Base-by-base conservation (phyloP, 37 sponge, comb jelly and placozoan species). In the Crambe crambe region DNA sequence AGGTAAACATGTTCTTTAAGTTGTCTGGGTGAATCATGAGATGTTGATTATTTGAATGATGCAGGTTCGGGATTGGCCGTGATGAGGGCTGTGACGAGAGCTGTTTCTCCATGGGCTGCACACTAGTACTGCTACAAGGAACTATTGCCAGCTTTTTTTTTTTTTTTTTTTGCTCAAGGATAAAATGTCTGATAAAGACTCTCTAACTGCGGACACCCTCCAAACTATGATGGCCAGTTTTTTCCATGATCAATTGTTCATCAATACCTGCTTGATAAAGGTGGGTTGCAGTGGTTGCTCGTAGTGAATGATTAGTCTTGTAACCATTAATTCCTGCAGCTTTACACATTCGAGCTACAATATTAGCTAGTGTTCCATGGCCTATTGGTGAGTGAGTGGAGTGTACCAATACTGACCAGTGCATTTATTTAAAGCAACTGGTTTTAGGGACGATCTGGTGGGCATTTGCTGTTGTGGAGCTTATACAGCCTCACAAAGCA, bases 211-310 rank as follows among this genome's bases (percentile, higher is more conserved):
- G 56, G 5, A 84, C 71, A 54, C 76, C 84, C 29, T 75, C 67
- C 2, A 40, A 25, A 63, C 68, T 74, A 5, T 54, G 41, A 76
- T 84, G 84, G 31, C 84, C 76, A 38, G 70, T 84, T 2, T 67
- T 8, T 22, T 82, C 76, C 74, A 83, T 83, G 54, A 83, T 62
- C 3, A 72, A 51, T 38, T 83, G 83, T 36, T 83, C 75, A 37
- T 83, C 83, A 74, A 42, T 40, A 34, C 75, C 75, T 20, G 56
- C 10, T 54, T 10, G 17, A 18, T 54, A 54, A 3, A 80, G 25
- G 37, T 62, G 3, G 15, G 73, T 80, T 1, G 81, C 73, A 37
- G 72, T 58, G 26, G 71, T 80, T 37, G 57, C 81, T 80, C 81
- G 27, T 1, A 80, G 72, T 10, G 73, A 80, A 42, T 80, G 72